Percentiles rank a stretch among this genome's conserved stretches.
These are phyloP conservation scores for Suricata suricatta DNA, from an alignment of 2,113 vertebrate species.

Conservation along the genomic window DNA sequence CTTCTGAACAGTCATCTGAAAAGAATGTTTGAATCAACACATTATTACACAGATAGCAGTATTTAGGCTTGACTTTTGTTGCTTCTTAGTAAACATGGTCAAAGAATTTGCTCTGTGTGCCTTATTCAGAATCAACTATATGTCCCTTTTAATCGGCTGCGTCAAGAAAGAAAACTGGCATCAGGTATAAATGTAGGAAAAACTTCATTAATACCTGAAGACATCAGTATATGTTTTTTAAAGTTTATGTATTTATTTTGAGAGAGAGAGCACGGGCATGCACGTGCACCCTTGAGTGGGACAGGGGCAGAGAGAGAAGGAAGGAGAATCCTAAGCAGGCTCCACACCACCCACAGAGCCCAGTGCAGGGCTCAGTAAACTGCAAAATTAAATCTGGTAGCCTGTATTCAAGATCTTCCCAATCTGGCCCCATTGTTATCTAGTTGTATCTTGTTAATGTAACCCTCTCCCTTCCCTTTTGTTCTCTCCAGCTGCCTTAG, in stretches of 20 bases:
- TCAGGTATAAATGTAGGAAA: background rate
- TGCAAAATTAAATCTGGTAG: constrained; percentile 5
- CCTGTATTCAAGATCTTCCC: background rate
- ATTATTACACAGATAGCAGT: background rate
- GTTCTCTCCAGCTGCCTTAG: background rate
- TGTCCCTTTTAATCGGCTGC: background rate
- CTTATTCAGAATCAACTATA: background rate
- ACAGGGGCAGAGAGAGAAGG: no score
- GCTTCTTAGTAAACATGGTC: background rate
- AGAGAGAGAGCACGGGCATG: no score
- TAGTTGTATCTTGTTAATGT: background rate
- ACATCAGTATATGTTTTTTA: no score
- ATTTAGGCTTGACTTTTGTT: constrained; percentile 4
- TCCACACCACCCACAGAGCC: no score
- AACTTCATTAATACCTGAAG: background rate
- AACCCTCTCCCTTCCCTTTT: background rate
- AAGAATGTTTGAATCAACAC: constrained; percentile 19
- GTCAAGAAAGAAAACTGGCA: background rate
- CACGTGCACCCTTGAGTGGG: no score
- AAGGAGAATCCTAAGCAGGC: no score
- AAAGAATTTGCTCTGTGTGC: background rate
- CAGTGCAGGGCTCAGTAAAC: background rate
- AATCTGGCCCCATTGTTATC: background rate
- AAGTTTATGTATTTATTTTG: no score
- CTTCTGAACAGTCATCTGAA: constrained; percentile 4